Evolutionary conservation across 2,888 invertebrate species (phyloP).

Genomic region (Dusona sp.): DNA sequence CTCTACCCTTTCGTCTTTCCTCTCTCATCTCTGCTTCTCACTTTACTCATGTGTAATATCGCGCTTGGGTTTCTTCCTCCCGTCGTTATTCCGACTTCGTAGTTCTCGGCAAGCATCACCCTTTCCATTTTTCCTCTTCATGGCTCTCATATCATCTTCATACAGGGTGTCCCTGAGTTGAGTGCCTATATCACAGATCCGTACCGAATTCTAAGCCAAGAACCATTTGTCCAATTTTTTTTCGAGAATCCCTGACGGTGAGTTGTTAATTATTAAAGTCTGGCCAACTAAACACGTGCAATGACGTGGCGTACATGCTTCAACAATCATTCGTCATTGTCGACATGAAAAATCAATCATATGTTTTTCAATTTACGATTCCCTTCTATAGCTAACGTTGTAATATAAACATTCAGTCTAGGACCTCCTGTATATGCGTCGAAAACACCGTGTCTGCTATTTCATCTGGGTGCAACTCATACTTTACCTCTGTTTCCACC

Average conservation of each 20-base stretch:
- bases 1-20: constrained; percentile 45
- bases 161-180: constrained; percentile 9
- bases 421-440: not conserved
- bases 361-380: not conserved
- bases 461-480: constrained; percentile 24
- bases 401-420: no score
- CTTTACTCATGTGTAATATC: constrained; percentile 76
- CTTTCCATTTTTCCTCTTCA: constrained; percentile 34
- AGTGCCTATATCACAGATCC: not conserved
- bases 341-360: no score
- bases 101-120: constrained; percentile 49
- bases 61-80: constrained; percentile 69
- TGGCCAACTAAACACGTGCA: not conserved
- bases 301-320: no score
- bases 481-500: constrained; percentile 35
- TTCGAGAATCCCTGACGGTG: not conserved
- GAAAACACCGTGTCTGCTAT: constrained; percentile 12
- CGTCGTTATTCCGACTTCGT: constrained; percentile 77
- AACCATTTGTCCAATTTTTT: not conserved
- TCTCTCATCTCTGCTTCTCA: constrained; percentile 48
- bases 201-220: not conserved
- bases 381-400: no score
- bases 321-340: no score
- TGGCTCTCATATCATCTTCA: constrained; percentile 11
- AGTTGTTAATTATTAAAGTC: not conserved